phyloP scores from a whole-genome alignment of 2,888 invertebrate genomes.

The Plusia festucae region DNA sequence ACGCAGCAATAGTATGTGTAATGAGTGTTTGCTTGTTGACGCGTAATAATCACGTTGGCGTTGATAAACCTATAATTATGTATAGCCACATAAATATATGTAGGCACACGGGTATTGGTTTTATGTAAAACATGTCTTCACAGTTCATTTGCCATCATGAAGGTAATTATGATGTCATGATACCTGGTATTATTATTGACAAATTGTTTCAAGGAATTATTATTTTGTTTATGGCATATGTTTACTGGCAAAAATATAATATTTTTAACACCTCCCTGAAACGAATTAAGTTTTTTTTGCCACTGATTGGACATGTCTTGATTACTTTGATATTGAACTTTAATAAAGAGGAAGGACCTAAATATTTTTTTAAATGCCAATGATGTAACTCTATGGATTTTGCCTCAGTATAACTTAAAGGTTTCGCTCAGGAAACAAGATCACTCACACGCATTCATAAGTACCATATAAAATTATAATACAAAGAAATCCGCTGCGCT shows the following conservation, averaged over 20 bases:
- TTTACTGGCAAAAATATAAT: too few species aligned
- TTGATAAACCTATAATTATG: neutral
- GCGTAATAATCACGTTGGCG: slow-evolving; percentile 20
- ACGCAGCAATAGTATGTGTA: slow-evolving; percentile 21
- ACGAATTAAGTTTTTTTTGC: too few species aligned
- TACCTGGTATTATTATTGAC: too few species aligned
- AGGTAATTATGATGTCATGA: too few species aligned
- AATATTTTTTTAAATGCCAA: slow-evolving; percentile 4
- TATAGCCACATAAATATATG: too few species aligned
- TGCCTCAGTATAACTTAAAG: slow-evolving; percentile 37
- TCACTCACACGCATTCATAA: slow-evolving; percentile 45
- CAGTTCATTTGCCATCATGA: too few species aligned
- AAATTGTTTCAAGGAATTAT: too few species aligned
- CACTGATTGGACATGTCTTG: too few species aligned
- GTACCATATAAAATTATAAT: slow-evolving; percentile 75
- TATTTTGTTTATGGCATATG: too few species aligned
- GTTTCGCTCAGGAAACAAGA: slow-evolving; percentile 27
- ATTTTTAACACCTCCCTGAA: too few species aligned
- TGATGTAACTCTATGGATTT: slow-evolving; percentile 13
- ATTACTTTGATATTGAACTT: too few species aligned
- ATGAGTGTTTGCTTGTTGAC: slow-evolving; percentile 37
- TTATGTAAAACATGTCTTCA: neutral
- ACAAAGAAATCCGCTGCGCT: slow-evolving; percentile 68
- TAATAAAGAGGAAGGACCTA: too few species aligned
- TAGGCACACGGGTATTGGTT: neutral